A percentile compares a stretch with the other conserved stretches of the same genome.
Conservation (phyloP, 2,888 invertebrate genomes). For the Caprella mutica region DNA sequence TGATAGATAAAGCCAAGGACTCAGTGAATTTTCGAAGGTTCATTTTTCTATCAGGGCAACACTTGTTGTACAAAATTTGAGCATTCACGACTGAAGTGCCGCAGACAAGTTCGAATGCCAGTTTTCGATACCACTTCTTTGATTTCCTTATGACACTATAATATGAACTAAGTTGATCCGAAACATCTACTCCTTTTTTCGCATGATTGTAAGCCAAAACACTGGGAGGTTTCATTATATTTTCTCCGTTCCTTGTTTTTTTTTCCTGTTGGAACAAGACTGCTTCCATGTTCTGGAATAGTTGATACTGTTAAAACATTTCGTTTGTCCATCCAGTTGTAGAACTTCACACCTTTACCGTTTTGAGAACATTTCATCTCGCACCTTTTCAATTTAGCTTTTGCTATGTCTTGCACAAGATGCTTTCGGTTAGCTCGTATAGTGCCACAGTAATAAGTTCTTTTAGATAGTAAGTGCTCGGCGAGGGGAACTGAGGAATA, state of each 20-base stretch:
- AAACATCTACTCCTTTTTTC: slow-evolving; percentile 13
- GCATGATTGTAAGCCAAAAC: slow-evolving; percentile 9
- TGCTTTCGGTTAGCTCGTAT: not conserved
- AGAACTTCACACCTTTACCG: slow-evolving; percentile 6
- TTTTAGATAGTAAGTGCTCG: not conserved
- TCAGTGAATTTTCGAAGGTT: slow-evolving; percentile 3
- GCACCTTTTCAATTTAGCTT: slow-evolving; percentile 1
- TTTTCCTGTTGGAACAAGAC: not conserved
- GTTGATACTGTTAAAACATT: slow-evolving; percentile 11
- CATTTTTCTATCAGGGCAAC: not conserved
- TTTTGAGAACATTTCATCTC: slow-evolving; percentile 13
- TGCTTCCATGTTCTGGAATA: slow-evolving; percentile 9
- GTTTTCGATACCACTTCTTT: slow-evolving; percentile 10
- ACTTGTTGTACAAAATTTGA: slow-evolving; percentile 7
- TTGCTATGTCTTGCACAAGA: not conserved
- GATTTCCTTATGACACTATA: slow-evolving; percentile 4
- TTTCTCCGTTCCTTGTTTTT: not conserved
- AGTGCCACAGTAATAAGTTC: not conserved
- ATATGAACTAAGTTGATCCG: slow-evolving; percentile 11
- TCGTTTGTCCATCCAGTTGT: slow-evolving; percentile 14
- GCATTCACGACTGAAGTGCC: slow-evolving; percentile 12
- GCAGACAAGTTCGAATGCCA: slow-evolving; percentile 10
- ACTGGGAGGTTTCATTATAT: slow-evolving; percentile 10
- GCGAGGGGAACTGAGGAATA: not conserved
- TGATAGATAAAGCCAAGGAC: not conserved